Percentiles rank a stretch among this genome's conserved stretches.
Conservation (phyloP, 1,140 invertebrate species). For the Cotesia chilonis region DNA sequence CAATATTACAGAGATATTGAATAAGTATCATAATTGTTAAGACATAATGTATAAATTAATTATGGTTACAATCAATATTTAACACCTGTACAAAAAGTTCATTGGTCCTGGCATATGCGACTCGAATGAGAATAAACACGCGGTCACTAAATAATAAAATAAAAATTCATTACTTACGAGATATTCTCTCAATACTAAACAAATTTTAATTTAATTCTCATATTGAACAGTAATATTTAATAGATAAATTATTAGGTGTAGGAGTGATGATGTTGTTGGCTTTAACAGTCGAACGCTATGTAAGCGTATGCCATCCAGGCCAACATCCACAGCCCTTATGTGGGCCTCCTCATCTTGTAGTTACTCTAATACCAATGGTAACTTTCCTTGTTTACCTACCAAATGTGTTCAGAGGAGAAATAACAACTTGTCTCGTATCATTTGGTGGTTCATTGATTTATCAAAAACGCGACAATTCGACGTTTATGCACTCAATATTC, state of each 20-base stretch:
- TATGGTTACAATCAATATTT: no score
- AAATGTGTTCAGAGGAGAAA: slow-evolving; percentile 70
- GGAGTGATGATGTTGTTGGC: slow-evolving; percentile 83
- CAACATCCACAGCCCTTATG: slow-evolving; percentile 69
- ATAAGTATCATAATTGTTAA: no score
- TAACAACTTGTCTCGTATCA: slow-evolving; percentile 67
- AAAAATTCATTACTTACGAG: no score
- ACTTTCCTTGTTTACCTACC: slow-evolving; percentile 75
- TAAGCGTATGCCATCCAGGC: slow-evolving; percentile 82
- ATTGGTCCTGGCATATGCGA: no score
- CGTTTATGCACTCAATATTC: slow-evolving; percentile 66
- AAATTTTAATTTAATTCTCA: no score
- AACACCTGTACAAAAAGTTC: no score
- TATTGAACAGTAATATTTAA: no score
- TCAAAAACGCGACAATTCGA: slow-evolving; percentile 68
- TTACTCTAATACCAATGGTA: slow-evolving; percentile 69
- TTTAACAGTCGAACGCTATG: slow-evolving; percentile 81
- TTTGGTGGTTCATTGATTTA: slow-evolving; percentile 66
- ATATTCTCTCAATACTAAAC: no score
- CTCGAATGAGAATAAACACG: no score
- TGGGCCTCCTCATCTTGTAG: slow-evolving; percentile 70
- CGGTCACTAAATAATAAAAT: no score
- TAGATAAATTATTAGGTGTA: slow-evolving; percentile 64
- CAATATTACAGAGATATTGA: no score
- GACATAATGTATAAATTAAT: no score